phyloP scores from a whole-genome alignment of 2,113 vertebrate genomes.

The Poecilia latipinna region DNA sequence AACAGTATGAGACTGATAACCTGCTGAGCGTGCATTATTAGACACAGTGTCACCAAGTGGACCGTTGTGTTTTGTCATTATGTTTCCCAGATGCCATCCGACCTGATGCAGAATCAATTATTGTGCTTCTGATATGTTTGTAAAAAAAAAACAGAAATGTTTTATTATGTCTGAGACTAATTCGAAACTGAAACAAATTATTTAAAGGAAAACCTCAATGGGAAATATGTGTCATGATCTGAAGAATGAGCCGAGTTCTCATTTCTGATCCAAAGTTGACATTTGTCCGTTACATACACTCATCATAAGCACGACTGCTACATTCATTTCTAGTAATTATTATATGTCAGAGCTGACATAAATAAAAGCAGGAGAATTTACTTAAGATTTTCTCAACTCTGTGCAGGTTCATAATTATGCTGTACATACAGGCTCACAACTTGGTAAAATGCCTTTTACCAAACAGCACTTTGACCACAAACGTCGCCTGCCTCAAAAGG shows the following conservation, averaged over 20 bases:
- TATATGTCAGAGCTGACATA: background rate
- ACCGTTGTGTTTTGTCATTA: slow-evolving; percentile 15
- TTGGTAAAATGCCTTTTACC: too few relatives aligned
- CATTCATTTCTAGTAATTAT: background rate
- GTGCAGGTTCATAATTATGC: background rate
- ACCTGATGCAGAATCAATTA: background rate
- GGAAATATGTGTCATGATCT: too few relatives aligned
- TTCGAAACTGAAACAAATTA: too few relatives aligned
- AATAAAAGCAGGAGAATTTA: background rate
- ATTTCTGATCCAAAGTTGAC: too few relatives aligned
- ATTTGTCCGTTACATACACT: background rate
- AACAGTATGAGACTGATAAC: slow-evolving; percentile 36
- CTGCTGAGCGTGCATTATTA: slow-evolving; percentile 50
- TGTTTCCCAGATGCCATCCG: slow-evolving; percentile 18
- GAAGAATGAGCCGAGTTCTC: too few relatives aligned
- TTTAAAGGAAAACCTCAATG: too few relatives aligned
- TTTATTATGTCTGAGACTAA: too few relatives aligned
- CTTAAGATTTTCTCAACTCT: background rate
- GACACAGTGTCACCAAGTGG: slow-evolving; percentile 18
- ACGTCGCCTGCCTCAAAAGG: too few relatives aligned
- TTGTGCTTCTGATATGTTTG: too few relatives aligned
- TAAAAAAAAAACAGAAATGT: too few relatives aligned
- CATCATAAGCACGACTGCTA: background rate
- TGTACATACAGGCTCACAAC: background rate
- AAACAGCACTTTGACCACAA: too few relatives aligned